A percentile compares a stretch with the other conserved stretches of the same genome.
Conservation (phyloP, 2,888 invertebrate genomes). For the Pyrrhia umbra region DNA sequence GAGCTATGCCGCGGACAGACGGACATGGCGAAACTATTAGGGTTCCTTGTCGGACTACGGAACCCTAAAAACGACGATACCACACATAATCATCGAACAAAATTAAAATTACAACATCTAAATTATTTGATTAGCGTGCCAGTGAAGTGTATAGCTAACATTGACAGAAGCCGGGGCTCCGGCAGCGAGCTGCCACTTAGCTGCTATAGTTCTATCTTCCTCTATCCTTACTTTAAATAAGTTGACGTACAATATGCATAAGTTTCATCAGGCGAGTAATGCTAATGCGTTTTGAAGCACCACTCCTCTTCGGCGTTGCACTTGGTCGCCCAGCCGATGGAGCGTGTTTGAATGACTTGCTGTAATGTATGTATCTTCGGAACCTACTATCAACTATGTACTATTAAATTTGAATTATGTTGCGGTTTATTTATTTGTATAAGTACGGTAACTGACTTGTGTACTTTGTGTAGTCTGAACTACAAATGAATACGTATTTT, state of each 20-base stretch:
- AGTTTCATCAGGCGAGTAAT: conserved; percentile 75
- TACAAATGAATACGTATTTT: conserved; percentile 15
- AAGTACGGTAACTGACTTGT: neutral
- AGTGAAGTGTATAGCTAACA: conserved; percentile 76
- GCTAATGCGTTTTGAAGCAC: conserved; percentile 81
- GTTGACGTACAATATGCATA: conserved; percentile 68
- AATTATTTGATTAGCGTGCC: conserved; percentile 73
- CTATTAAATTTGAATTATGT: conserved; percentile 23
- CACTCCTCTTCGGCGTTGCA: conserved; percentile 72
- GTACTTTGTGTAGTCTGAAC: no score
- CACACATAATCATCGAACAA: conserved; percentile 44
- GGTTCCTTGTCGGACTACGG: no score
- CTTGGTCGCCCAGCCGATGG: conserved; percentile 70
- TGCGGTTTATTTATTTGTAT: conserved; percentile 8
- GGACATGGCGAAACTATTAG: no score
- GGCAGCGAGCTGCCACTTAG: conserved; percentile 52
- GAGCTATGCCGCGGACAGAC: no score
- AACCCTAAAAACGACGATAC: conserved; percentile 25
- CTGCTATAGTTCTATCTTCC: conserved; percentile 56
- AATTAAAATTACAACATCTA: conserved; percentile 67
- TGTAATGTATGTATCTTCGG: conserved; percentile 43
- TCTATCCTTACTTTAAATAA: conserved; percentile 66
- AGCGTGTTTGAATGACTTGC: conserved; percentile 72
- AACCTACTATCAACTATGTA: conserved; percentile 25
- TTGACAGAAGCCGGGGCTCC: conserved; percentile 68